These are phyloP conservation scores for Epinephelus fuscoguttatus DNA, from an alignment of 2,113 vertebrate genomes.

Conservation along the genomic window DNA sequence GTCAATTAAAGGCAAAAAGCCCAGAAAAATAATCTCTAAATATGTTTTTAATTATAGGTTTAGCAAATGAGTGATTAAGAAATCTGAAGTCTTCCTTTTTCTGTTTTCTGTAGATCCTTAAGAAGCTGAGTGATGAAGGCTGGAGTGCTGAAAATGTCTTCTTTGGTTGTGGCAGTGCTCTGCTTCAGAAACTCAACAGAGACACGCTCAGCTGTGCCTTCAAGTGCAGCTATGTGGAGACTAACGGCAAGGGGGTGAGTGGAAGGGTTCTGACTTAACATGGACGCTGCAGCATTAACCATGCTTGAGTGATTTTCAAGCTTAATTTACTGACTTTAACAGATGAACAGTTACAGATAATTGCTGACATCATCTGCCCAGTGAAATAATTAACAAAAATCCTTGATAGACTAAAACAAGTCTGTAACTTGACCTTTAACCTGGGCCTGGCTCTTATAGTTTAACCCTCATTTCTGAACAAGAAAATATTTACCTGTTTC, in stretches of 20 bases:
- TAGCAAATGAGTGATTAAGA: neutral
- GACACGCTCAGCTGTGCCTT: constrained; percentile 85
- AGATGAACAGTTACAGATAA: neutral
- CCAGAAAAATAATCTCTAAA: neutral
- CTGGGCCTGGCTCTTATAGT: neutral
- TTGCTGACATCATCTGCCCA: neutral
- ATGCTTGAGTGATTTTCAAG: neutral
- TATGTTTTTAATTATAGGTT: too few relatives aligned
- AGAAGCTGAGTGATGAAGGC: constrained; percentile 80
- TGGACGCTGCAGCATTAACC: neutral
- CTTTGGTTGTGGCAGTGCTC: constrained; percentile 84
- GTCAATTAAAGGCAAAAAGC: too few relatives aligned
- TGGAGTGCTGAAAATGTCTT: constrained; percentile 85
- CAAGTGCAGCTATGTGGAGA: constrained; percentile 87
- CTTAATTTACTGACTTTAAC: neutral
- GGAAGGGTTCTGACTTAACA: neutral
- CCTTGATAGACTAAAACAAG: neutral
- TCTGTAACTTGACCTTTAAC: neutral
- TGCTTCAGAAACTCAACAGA: constrained; percentile 86
- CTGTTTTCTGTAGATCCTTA: constrained; percentile 76
- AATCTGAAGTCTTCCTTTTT: neutral
- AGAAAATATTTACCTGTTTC: neutral
- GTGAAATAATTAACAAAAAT: neutral
- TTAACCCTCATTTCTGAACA: neutral
- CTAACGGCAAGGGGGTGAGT: constrained; percentile 81